phyloP scores from a whole-genome alignment of 1,140 invertebrate species.

The Penaeus vannamei region DNA sequence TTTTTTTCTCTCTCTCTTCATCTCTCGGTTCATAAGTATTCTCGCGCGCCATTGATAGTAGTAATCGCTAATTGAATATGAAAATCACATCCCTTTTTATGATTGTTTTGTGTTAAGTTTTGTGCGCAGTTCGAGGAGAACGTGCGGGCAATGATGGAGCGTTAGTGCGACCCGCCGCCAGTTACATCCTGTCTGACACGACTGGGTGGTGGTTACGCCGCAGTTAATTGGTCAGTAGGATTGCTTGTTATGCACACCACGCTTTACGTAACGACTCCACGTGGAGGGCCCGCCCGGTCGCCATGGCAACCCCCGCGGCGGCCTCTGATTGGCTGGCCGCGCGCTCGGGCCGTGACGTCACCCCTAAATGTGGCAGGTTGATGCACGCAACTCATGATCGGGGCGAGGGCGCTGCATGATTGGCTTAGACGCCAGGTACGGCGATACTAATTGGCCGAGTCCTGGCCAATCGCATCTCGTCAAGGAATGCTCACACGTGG shows the following conservation, averaged over 20 bases:
- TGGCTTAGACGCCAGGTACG: constrained; percentile 15
- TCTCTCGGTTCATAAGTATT: no score
- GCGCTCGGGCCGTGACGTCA: background rate
- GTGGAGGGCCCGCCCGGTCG: background rate
- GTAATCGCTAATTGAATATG: no score
- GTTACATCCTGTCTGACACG: constrained; percentile 30
- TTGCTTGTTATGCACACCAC: constrained; percentile 46
- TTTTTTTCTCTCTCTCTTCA: no score
- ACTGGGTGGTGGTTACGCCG: constrained; percentile 24
- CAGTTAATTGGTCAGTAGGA: constrained; percentile 37
- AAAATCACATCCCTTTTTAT: no score
- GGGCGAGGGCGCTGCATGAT: background rate
- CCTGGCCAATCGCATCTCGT: no score
- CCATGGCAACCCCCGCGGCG: no score
- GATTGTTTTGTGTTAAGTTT: no score
- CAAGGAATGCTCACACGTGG: no score
- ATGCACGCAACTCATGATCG: constrained; percentile 25
- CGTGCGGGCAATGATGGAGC: constrained; percentile 36
- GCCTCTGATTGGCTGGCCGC: background rate
- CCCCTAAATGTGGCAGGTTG: background rate
- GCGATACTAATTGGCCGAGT: background rate
- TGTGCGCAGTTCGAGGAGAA: background rate
- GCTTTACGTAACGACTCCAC: constrained; percentile 39
- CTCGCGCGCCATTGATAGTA: no score
- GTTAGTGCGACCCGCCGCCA: constrained; percentile 26